These are phyloP conservation scores for Psittacus erithacus DNA, from an alignment of 2,113 vertebrate species.

Conservation along the genomic window DNA sequence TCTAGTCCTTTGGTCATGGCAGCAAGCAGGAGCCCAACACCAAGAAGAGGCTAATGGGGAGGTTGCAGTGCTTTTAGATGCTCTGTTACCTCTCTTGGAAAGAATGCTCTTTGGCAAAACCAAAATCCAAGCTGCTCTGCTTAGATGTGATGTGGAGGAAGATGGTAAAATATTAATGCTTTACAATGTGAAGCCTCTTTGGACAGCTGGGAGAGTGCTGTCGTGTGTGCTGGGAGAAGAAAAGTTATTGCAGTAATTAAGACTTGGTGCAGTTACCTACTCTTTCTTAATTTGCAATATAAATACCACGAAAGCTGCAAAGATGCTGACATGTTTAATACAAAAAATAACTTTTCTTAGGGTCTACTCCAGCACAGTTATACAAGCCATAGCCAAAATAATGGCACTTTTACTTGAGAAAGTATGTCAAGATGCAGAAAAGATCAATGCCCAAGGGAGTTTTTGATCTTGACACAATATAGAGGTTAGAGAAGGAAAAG, in stretches of 20 bases:
- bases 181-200: background rate
- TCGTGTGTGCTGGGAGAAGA: background rate
- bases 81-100: background rate
- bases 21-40: background rate
- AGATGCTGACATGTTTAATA: background rate
- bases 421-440: background rate
- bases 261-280: background rate
- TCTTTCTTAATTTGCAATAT: conserved; percentile 37
- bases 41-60: background rate
- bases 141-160: background rate
- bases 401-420: background rate
- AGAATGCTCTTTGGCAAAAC: background rate
- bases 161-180: background rate
- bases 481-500: background rate
- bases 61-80: background rate
- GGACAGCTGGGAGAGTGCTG: background rate
- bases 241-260: conserved; percentile 9
- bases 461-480: background rate
- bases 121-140: background rate
- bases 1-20: background rate
- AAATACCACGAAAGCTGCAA: background rate
- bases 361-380: background rate
- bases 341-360: background rate
- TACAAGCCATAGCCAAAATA: background rate
- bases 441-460: background rate